A percentile compares a stretch with the other conserved stretches of the same genome.
Evolutionary conservation across 2,113 vertebrate species (phyloP).

Genomic region (Monarcha castaneiventris): DNA sequence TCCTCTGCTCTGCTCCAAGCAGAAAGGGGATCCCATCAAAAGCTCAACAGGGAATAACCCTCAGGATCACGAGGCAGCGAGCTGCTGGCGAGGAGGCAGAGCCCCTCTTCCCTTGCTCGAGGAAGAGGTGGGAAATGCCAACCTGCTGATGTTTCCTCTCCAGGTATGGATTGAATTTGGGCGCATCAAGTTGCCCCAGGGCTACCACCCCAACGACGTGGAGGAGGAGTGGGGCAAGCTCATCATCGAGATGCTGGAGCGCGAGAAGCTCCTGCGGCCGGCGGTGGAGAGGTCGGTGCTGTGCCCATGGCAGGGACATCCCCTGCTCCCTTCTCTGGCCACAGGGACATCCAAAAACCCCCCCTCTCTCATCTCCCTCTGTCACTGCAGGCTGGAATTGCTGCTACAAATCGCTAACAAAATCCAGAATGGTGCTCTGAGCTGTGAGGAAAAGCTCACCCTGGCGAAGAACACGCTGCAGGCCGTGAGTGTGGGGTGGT

Average conservation of each 20-base stretch:
- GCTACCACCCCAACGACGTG: slow-evolving; percentile 92
- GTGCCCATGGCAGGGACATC: rapidly evolving
- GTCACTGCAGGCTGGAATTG: slow-evolving; percentile 82
- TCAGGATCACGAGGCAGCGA: background rate
- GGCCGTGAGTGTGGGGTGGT: slow-evolving; percentile 80
- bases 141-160: background rate
- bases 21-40: no score
- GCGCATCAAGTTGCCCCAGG: slow-evolving; percentile 91
- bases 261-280: slow-evolving; percentile 91
- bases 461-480: slow-evolving; percentile 95
- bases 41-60: background rate
- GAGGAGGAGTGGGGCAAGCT: slow-evolving; percentile 98
- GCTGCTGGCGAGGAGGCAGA: background rate
- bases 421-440: slow-evolving; percentile 94
- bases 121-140: background rate
- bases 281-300: slow-evolving; percentile 87
- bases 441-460: slow-evolving; percentile 96
- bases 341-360: background rate
- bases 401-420: slow-evolving; percentile 96
- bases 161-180: slow-evolving; percentile 98
- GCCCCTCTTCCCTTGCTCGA: rapidly evolving
- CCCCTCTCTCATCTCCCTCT: background rate
- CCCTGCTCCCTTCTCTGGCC: background rate
- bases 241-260: slow-evolving; percentile 96
- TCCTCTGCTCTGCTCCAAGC: no score